A percentile compares a stretch with the other conserved stretches of the same genome.
Evolutionary conservation across 2,888 invertebrate genomes (phyloP).

Genomic region (Dolichopus griseipennis): DNA sequence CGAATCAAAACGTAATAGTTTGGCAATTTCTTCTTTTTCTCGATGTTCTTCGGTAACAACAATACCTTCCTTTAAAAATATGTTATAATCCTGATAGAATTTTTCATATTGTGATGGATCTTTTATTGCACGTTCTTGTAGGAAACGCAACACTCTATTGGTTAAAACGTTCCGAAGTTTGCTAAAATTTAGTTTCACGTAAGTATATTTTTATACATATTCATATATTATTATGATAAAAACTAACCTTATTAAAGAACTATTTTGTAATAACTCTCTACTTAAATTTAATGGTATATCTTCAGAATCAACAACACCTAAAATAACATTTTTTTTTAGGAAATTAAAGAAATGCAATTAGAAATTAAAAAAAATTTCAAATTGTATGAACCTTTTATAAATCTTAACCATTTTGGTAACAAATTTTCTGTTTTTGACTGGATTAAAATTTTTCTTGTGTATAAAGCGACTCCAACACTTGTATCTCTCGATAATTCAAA

Average conservation of each 20-base stretch:
- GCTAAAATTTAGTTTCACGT: constrained; percentile 44
- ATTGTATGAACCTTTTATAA: constrained; percentile 60
- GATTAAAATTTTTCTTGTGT: constrained; percentile 86
- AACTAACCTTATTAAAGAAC: constrained; percentile 64
- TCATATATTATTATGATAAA: background rate
- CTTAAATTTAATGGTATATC: constrained; percentile 97
- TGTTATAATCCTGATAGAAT: constrained; percentile 85
- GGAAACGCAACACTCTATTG: constrained; percentile 70
- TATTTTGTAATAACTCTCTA: constrained; percentile 90
- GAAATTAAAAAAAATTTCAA: background rate
- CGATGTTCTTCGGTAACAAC: constrained; percentile 69
- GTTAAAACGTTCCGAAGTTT: constrained; percentile 79
- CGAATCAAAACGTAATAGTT: constrained; percentile 85
- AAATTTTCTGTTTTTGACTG: constrained; percentile 85
- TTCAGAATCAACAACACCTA: constrained; percentile 90
- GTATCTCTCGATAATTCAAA: constrained; percentile 84
- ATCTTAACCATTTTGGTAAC: constrained; percentile 89
- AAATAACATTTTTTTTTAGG: constrained; percentile 27
- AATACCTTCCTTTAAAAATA: constrained; percentile 93
- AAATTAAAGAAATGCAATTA: background rate
- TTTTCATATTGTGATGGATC: constrained; percentile 69
- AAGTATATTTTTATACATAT: background rate
- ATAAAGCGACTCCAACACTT: constrained; percentile 78
- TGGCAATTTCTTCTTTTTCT: constrained; percentile 85
- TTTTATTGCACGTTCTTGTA: constrained; percentile 77